A percentile compares a stretch with the other conserved stretches of the same genome.
Conservation (phyloP, 1,140 invertebrate genomes). For the Drosophila pseudoananassae region DNA sequence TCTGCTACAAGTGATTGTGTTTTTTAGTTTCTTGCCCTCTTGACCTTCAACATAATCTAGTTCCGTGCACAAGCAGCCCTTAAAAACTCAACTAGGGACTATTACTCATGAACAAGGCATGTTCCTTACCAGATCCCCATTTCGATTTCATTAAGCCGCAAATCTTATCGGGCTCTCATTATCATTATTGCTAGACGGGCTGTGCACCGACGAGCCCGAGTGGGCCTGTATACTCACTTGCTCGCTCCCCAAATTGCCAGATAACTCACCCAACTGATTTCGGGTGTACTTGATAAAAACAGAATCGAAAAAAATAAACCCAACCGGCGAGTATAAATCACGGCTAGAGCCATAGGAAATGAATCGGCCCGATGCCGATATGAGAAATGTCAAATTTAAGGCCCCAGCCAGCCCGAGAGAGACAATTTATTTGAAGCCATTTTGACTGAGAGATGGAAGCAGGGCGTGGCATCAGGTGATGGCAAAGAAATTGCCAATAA, state of each 20-base stretch:
- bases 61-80: constrained; percentile 21
- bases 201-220: neutral
- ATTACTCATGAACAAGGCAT: constrained; percentile 23
- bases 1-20: neutral
- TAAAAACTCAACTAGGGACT: neutral
- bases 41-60: constrained; percentile 10
- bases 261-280: constrained; percentile 16
- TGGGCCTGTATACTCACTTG: constrained; percentile 11
- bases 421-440: constrained; percentile 30
- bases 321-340: constrained; percentile 47
- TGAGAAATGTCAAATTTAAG: constrained; percentile 62
- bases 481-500: constrained; percentile 72
- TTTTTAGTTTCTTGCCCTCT: neutral
- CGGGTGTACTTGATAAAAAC: constrained; percentile 32
- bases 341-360: constrained; percentile 33
- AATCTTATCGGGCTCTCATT: constrained; percentile 33
- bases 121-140: constrained; percentile 22
- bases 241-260: constrained; percentile 29
- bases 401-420: constrained; percentile 6
- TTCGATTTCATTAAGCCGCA: constrained; percentile 35
- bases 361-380: constrained; percentile 46
- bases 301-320: constrained; percentile 32
- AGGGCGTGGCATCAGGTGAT: constrained; percentile 50
- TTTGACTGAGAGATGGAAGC: neutral
- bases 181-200: constrained; percentile 20